phyloP scores from a whole-genome alignment of 2,888 invertebrate genomes.

The Morinoia aosen region DNA sequence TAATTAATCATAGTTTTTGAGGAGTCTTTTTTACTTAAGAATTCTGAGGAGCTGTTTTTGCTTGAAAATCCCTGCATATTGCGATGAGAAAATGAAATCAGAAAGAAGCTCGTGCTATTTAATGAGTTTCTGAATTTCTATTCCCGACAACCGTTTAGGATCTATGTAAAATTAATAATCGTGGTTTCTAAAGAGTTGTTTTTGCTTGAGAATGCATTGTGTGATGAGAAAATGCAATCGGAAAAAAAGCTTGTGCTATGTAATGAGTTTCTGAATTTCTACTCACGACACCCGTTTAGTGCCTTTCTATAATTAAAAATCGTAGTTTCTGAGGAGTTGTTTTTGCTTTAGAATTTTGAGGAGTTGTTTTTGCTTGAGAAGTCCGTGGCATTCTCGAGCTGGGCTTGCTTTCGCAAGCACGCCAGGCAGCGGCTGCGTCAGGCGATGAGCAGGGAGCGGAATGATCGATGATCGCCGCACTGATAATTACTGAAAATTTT shows the following conservation, averaged over 20 bases:
- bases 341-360: not conserved
- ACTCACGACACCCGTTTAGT: not conserved
- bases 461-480: not conserved
- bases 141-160: not conserved
- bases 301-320: not conserved
- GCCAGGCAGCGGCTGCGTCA: not conserved
- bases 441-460: not conserved
- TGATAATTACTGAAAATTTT: conserved; percentile 4
- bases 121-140: not conserved
- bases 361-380: not conserved
- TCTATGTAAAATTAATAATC: not conserved
- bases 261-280: not conserved
- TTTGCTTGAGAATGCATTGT: not conserved
- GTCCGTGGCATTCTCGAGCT: not conserved
- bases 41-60: no score
- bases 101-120: not conserved
- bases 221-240: no score
- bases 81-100: no score
- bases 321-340: not conserved
- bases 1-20: not conserved
- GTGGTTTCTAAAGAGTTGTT: no score
- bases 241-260: not conserved
- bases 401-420: not conserved
- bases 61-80: no score
- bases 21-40: no score